These are phyloP conservation scores for Mystacides longicornis DNA, from an alignment of 2,888 invertebrate species.

Conservation along the genomic window DNA sequence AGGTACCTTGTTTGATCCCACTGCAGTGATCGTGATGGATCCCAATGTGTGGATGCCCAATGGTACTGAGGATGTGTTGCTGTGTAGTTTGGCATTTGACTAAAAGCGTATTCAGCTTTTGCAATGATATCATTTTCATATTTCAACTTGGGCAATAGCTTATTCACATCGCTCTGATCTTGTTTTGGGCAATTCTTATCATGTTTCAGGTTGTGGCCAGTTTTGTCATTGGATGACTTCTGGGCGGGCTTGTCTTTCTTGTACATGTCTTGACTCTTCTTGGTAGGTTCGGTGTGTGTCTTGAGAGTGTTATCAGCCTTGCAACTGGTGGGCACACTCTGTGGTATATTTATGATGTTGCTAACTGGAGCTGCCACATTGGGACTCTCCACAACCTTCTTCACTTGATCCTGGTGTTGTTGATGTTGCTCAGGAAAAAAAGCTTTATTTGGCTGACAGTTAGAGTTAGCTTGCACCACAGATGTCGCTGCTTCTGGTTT, in stretches of 20 bases:
- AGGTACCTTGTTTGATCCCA: constrained; percentile 49
- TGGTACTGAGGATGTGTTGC: constrained; percentile 55
- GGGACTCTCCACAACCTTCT: constrained; percentile 29
- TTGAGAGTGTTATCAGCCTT: constrained; percentile 42
- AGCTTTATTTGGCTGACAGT: constrained; percentile 40
- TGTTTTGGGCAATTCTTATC: constrained; percentile 42
- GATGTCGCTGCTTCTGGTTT: constrained; percentile 14
- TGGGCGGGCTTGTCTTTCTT: constrained; percentile 44
- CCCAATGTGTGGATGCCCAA: constrained; percentile 55
- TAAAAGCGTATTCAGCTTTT: constrained; percentile 56
- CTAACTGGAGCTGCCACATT: constrained; percentile 37
- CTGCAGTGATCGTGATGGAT: constrained; percentile 42
- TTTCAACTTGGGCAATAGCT: constrained; percentile 47
- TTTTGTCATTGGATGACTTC: constrained; percentile 40
- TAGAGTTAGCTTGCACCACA: constrained; percentile 23
- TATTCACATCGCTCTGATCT: constrained; percentile 48
- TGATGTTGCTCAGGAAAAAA: constrained; percentile 42
- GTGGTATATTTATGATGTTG: constrained; percentile 41
- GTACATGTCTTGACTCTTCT: constrained; percentile 45
- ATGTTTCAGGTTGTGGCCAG: constrained; percentile 39
- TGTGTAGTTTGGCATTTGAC: constrained; percentile 62
- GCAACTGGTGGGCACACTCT: constrained; percentile 32
- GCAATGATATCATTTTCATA: constrained; percentile 49
- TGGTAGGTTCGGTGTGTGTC: constrained; percentile 37
- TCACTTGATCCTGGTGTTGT: constrained; percentile 32